These are phyloP conservation scores for Antidorcas marsupialis DNA, from an alignment of 2,113 vertebrate genomes.

Conservation along the genomic window DNA sequence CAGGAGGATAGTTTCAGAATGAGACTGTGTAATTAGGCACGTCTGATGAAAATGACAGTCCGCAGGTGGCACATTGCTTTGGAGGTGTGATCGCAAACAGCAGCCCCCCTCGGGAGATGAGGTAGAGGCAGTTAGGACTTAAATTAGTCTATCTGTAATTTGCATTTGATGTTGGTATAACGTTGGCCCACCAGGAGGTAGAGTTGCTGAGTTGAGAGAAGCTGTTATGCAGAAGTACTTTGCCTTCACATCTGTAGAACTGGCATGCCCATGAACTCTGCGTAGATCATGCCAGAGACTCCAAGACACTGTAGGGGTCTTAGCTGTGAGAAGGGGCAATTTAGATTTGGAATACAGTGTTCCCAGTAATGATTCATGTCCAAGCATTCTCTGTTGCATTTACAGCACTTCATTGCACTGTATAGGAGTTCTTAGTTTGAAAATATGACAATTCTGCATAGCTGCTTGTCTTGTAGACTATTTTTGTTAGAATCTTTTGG, in stretches of 20 bases:
- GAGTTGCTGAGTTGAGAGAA: constrained; percentile 22
- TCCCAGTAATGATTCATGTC: background rate
- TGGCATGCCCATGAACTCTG: background rate
- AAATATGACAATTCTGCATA: background rate
- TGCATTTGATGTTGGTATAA: constrained; percentile 48
- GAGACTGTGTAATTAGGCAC: constrained; percentile 23
- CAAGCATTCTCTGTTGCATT: background rate
- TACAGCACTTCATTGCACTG: background rate
- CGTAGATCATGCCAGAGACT: background rate
- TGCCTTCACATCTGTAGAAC: constrained; percentile 18
- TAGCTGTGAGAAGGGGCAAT: background rate
- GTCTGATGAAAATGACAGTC: constrained; percentile 51
- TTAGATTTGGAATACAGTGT: background rate
- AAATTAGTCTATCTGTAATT: constrained; percentile 64
- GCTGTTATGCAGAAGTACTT: constrained; percentile 27
- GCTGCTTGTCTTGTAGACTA: background rate
- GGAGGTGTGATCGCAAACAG: constrained; percentile 39
- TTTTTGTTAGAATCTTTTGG: background rate
- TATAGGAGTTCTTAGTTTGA: background rate
- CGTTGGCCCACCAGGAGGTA: constrained; percentile 37
- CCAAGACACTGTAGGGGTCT: background rate
- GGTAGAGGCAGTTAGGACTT: constrained; percentile 41
- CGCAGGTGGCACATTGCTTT: constrained; percentile 7
- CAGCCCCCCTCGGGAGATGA: constrained; percentile 17
- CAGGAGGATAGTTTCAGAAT: background rate